Base-by-base conservation (phyloP, 2,797 vertebrate genomes). In the Gastrophryne carolinensis region DNA sequence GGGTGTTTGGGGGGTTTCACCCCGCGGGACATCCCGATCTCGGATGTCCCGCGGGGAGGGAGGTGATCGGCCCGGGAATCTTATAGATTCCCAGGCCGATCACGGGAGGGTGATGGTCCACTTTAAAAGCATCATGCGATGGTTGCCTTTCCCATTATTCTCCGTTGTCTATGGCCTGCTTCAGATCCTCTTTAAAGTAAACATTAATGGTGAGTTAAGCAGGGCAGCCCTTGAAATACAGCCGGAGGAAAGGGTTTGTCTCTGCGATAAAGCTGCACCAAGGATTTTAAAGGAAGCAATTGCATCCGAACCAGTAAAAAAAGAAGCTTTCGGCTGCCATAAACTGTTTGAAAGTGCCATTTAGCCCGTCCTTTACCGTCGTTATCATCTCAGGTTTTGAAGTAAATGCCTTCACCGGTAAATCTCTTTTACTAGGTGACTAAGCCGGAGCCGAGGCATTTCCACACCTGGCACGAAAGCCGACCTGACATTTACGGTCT, bases 401-500 rank as follows among this genome's bases (percentile, higher is more conserved):
- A 74, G 37, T 66, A 66, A 73, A 72, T 63, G 58, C 63, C 70
- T 62, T 32, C 41, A 11, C 49, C 70, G 27, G 29, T 73, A 73
- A 74, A 74, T 74, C 72, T 67, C 62, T 67, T 74, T 67, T 74
- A 66, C 52, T 74, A 35, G 72, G 63, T 66, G 72, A 74, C 72
- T 49, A 50, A 67, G 53, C 62, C 21, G 19, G 10, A 24, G 44
- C 15, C 21, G 52, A 74, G 72, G 44, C 62, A 50, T 49, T 67
- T 47, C 60, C 44, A 21, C 15, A 7, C 32, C 24, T 49, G 15
- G 29, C 61, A n/a, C 24, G 24, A 35, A n/a, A 19, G 29, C 61
- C 21, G 8, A 8, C 53, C 62, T 74, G 72, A 66, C 72, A 74
- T 74, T 74, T 74, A 74, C 62, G 12, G 62, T 26, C 29, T 58